A percentile compares a stretch with the other conserved stretches of the same genome.
Evolutionary conservation across 2,888 invertebrate species (phyloP).

Genomic region (Cactoblastis cactorum): DNA sequence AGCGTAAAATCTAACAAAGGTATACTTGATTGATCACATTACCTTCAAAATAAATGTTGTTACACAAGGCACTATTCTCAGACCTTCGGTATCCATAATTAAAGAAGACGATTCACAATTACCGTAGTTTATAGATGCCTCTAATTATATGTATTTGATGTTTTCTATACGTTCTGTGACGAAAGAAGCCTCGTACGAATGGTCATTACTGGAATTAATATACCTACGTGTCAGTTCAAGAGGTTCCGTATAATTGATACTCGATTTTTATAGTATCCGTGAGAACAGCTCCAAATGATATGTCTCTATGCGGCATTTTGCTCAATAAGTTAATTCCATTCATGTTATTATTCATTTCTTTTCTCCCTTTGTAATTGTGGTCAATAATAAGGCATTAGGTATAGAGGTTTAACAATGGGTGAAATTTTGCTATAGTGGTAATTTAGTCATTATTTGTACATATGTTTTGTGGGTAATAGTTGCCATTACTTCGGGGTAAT

Average conservation of each 20-base stretch:
- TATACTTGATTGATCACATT: constrained; percentile 25
- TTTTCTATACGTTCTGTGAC: constrained; percentile 75
- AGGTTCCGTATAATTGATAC: constrained; percentile 64
- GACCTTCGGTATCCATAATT: constrained; percentile 71
- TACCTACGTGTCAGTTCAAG: constrained; percentile 75
- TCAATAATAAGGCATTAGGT: constrained; percentile 45
- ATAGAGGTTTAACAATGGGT: constrained; percentile 19
- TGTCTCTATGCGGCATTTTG: constrained; percentile 57
- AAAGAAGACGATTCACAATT: constrained; percentile 73
- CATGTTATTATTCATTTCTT: constrained; percentile 42
- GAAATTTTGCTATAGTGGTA: constrained; percentile 18
- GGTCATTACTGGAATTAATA: constrained; percentile 78
- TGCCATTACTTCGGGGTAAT: constrained; percentile 6
- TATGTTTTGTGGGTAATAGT: constrained; percentile 13
- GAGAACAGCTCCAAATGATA: constrained; percentile 70
- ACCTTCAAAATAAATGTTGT: constrained; percentile 38
- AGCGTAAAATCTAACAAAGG: constrained; percentile 17
- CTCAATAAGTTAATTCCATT: constrained; percentile 49
- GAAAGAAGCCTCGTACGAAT: constrained; percentile 67
- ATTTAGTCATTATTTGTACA: constrained; percentile 14
- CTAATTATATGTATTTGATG: constrained; percentile 77
- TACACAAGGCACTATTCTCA: constrained; percentile 43
- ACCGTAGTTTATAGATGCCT: constrained; percentile 75
- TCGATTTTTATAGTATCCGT: constrained; percentile 69
- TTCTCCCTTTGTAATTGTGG: constrained; percentile 52